phyloP scores from a whole-genome alignment of 2,113 vertebrate species.

The Lepisosteus osseus region DNA sequence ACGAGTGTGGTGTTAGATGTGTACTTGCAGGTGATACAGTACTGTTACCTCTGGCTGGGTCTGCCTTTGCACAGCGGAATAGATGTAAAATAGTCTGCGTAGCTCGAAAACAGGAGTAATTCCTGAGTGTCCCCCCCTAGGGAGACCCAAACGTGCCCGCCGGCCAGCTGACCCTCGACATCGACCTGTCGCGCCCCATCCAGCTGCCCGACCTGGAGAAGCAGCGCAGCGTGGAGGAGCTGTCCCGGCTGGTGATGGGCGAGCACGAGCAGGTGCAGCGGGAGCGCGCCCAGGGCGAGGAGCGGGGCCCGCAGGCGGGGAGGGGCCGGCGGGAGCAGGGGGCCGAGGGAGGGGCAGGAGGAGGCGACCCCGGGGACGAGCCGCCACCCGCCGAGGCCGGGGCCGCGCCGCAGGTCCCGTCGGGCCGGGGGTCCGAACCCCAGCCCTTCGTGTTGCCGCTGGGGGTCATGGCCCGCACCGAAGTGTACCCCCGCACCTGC shows the following conservation, averaged over 20 bases:
- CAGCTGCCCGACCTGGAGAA: constrained; percentile 80
- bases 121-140: constrained; percentile 45
- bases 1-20: too few relatives aligned
- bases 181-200: constrained; percentile 79
- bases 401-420: too few relatives aligned
- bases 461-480: constrained; percentile 88
- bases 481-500: constrained; percentile 90
- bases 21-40: too few relatives aligned
- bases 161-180: constrained; percentile 87
- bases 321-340: background rate
- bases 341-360: constrained; percentile 14
- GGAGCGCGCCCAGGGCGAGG: constrained; percentile 48
- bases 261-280: constrained; percentile 75
- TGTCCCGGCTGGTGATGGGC: constrained; percentile 81
- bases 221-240: constrained; percentile 79
- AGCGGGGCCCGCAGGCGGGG: constrained; percentile 17
- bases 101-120: too few relatives aligned
- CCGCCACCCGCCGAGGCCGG: too few relatives aligned
- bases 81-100: too few relatives aligned
- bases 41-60: too few relatives aligned
- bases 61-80: too few relatives aligned
- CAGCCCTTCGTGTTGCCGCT: constrained; percentile 83
- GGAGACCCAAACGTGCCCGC: constrained; percentile 97
- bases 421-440: constrained; percentile 29
- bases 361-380: constrained; percentile 19